Percentiles rank a stretch among this genome's conserved stretches.
Conservation (phyloP, 2,113 vertebrate species). For the Notarius quadriscutis region DNA sequence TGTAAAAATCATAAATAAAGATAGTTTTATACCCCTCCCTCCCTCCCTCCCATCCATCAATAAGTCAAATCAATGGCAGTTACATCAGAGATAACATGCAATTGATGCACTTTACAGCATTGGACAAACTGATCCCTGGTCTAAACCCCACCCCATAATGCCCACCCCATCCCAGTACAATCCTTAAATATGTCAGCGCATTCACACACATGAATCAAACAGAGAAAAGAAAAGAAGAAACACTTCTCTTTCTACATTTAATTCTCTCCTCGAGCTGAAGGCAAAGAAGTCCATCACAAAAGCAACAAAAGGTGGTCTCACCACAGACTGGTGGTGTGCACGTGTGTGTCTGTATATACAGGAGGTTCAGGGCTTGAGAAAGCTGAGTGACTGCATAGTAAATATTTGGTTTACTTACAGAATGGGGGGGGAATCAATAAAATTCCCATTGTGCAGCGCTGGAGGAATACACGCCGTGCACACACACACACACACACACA, state of each 20-base stretch:
- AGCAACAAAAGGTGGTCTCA: conserved; percentile 36
- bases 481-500: conserved; percentile 43
- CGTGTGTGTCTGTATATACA: conserved; percentile 47
- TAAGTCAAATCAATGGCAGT: conserved; percentile 69
- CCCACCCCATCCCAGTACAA: conserved; percentile 65
- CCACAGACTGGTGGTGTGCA: neutral
- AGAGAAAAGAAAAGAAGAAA: conserved; percentile 14
- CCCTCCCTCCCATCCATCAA: conserved; percentile 3
- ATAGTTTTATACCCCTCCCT: conserved; percentile 61
- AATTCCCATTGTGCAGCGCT: conserved; percentile 47
- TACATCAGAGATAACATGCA: conserved; percentile 77
- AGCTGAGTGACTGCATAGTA: conserved; percentile 77
- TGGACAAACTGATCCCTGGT: conserved; percentile 62
- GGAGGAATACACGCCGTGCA: conserved; percentile 40
- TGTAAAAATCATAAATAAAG: conserved; percentile 78
- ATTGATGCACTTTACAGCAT: conserved; percentile 71
- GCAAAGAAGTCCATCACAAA: conserved; percentile 36
- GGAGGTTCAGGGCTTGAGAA: conserved; percentile 51
- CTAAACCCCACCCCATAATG: conserved; percentile 53
- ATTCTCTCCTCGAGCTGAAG: conserved; percentile 54
- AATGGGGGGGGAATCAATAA: conserved; percentile 56
- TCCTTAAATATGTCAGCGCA: conserved; percentile 76
- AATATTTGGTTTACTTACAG: conserved; percentile 80
- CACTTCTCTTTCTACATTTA: conserved; percentile 48
- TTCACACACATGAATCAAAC: conserved; percentile 60